A percentile compares a stretch with the other conserved stretches of the same genome.
These are phyloP conservation scores for Aelia acuminata DNA, from an alignment of 2,888 invertebrate species.

Conservation along the genomic window DNA sequence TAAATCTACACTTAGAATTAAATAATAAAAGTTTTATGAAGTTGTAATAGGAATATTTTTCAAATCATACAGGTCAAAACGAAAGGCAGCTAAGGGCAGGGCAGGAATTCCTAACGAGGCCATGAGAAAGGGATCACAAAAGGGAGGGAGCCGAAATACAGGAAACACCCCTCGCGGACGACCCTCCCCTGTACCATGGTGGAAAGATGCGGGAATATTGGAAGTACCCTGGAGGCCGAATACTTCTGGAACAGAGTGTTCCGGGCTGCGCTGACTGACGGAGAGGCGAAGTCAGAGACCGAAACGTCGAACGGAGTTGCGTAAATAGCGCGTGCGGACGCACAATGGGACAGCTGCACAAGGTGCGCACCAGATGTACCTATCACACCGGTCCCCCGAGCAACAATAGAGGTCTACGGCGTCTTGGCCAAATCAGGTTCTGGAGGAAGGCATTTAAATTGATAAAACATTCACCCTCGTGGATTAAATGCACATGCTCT, in stretches of 20 bases:
- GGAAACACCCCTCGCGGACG: background rate
- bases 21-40: background rate
- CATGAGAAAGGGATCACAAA: slow-evolving; percentile 27
- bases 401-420: background rate
- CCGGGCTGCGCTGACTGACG: background rate
- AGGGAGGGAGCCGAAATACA: background rate
- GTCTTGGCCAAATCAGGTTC: slow-evolving; percentile 32
- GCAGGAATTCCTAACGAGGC: slow-evolving; percentile 10
- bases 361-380: slow-evolving; percentile 49
- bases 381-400: background rate
- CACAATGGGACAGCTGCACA: slow-evolving; percentile 32
- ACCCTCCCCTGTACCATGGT: background rate
- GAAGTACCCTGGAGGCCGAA: background rate
- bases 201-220: background rate
- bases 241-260: background rate
- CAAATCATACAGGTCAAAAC: background rate
- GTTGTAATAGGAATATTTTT: background rate
- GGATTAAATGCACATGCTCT: background rate
- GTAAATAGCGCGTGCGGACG: slow-evolving; percentile 12
- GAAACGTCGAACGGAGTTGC: background rate
- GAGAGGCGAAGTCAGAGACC: background rate
- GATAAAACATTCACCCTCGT: background rate
- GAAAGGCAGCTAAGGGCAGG: background rate
- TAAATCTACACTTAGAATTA: background rate
- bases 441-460: background rate